Conservation (phyloP, 1,140 invertebrate species). For the Steinernema khuongi region DNA sequence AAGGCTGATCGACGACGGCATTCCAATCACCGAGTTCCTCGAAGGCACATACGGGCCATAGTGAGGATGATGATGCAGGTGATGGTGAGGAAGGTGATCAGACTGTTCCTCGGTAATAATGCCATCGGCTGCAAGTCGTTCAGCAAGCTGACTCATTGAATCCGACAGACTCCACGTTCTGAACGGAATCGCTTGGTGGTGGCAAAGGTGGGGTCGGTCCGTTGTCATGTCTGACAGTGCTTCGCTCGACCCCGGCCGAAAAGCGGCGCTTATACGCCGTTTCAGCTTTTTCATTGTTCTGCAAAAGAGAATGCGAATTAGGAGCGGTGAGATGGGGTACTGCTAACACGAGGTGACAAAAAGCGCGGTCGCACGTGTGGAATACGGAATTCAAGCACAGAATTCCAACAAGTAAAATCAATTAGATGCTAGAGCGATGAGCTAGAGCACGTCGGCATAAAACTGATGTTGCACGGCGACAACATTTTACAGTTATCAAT, state of each 20-base stretch:
- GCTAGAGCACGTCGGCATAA: not conserved
- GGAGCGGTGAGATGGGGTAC: not conserved
- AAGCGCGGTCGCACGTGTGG: not conserved
- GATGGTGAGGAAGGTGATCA: not conserved
- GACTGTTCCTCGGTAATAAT: conserved; percentile 33
- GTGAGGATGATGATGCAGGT: not conserved
- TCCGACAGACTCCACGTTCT: conserved; percentile 35
- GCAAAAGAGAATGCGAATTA: not conserved
- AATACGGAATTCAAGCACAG: not conserved
- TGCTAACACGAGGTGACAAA: conserved; percentile 7
- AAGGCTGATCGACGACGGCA: conserved; percentile 7
- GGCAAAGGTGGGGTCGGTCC: conserved; percentile 10
- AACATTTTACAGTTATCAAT: conserved; percentile 1
- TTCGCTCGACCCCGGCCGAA: conserved; percentile 25
- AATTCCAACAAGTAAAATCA: too few relatives aligned
- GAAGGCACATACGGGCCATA: conserved; percentile 5
- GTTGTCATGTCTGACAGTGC: conserved; percentile 22
- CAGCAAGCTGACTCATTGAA: conserved; percentile 38
- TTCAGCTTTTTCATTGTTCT: conserved; percentile 37
- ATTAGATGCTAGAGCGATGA: not conserved
- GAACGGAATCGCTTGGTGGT: conserved; percentile 17
- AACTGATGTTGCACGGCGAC: not conserved
- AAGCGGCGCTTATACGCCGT: conserved; percentile 36
- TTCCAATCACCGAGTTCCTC: not conserved
- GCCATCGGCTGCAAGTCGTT: conserved; percentile 30